Evolutionary conservation across 2,113 vertebrate species (phyloP).

Genomic region (Leptocoma aspasia): DNA sequence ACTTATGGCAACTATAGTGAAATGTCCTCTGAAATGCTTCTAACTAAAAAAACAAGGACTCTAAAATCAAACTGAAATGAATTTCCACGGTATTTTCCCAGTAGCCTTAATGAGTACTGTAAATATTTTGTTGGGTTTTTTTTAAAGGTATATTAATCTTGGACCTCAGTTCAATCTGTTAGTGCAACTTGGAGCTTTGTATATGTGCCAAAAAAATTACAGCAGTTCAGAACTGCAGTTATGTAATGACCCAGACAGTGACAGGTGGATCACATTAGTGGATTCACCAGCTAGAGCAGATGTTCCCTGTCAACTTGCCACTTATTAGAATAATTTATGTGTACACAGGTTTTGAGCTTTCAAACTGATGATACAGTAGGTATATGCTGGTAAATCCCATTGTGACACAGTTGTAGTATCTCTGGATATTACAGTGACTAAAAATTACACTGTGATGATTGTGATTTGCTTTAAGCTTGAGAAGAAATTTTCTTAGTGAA

Average conservation of each 20-base stretch:
- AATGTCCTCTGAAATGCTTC: background rate
- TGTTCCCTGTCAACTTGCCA: background rate
- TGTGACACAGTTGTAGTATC: background rate
- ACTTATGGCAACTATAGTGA: background rate
- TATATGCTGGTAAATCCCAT: background rate
- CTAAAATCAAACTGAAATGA: background rate
- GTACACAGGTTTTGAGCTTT: background rate
- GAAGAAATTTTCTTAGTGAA: background rate
- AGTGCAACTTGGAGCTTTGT: background rate
- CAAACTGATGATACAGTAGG: background rate
- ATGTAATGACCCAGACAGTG: background rate
- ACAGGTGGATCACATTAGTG: slow-evolving; percentile 25
- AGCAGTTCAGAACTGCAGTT: background rate
- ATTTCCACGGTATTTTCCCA: background rate
- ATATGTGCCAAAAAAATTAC: background rate
- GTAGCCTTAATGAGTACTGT: background rate
- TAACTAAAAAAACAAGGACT: background rate
- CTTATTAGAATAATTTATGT: background rate
- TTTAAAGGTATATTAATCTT: background rate
- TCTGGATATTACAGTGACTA: background rate
- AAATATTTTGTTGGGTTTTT: background rate
- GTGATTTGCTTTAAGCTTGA: background rate
- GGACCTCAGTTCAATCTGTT: background rate
- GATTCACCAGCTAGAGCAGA: slow-evolving; percentile 4
- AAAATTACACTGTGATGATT: background rate